Base-by-base conservation (phyloP, 37 sponge, comb jelly and placozoan genomes). In the Dysidea cf. avara region DNA sequence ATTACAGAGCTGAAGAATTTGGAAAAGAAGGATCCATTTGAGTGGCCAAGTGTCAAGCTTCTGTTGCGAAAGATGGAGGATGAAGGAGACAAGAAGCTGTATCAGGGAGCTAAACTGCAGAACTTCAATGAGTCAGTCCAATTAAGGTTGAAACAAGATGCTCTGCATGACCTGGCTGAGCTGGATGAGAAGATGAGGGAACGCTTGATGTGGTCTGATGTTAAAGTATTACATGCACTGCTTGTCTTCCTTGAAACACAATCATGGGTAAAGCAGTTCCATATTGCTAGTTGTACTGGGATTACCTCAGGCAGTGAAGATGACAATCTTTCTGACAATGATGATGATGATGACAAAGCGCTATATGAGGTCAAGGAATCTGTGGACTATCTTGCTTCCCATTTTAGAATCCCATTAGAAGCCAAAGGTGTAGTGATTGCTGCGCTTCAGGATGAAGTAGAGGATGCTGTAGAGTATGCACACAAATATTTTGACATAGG, bases 391-490 rank as follows among this genome's bases (percentile, higher is more conserved):
- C 25, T 76, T 52, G 12, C 20, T 66, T 43, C n/a, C 6, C 51
- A 20, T n/a, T 64, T 76, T 60, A 39, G 66, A 14, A 55, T 32
- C 2, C 78, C 69, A 24, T 59, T 55, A 17, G 78, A 78, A 26
- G 78, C 69, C 39, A 79, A 60, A 69, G 80, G 71, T 51, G 51
- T 40, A 47, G 52, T 49, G 35, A 64, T 80, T 4, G 13, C 56
- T 22, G 37, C 46, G 24, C 47, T 76, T 34, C 51, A 46, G 3
- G 75, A 74, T 61, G 75, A 61, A 35, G 47, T 74, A 32, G 77
- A 76, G 25, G 77, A 65, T 35, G 53, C 33, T 36, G 56, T 74
- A 63, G 66, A 76, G 7, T 76, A 76, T 53, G 38, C 77, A 21
- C 49, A 55, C 56, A 64, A 3, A 17, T 76, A 64, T 55, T 65